phyloP scores from a whole-genome alignment of 1,140 invertebrate genomes.

The Ctenoplectra terminalis region DNA sequence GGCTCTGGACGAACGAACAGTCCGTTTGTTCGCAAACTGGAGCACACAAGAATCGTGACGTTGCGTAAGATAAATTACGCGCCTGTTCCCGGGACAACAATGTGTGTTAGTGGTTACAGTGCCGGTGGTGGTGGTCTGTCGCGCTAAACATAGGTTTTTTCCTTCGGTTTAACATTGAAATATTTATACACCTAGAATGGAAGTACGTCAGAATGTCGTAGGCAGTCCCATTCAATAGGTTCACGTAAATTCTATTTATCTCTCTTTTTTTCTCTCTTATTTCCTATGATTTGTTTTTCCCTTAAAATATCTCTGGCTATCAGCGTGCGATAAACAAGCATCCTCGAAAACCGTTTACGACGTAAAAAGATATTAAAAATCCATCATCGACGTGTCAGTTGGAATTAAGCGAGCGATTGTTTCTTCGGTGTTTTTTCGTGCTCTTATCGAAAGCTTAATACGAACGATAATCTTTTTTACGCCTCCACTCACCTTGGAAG shows the following conservation, averaged over 20 bases:
- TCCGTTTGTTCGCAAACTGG: slow-evolving; percentile 40
- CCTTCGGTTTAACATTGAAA: slow-evolving; percentile 22
- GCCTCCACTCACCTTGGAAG: slow-evolving; percentile 77
- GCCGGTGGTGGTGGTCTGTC: neutral
- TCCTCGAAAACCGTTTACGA: neutral
- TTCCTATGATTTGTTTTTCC: neutral
- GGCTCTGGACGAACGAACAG: slow-evolving; percentile 22
- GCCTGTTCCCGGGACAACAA: slow-evolving; percentile 21
- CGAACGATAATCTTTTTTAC: too few species aligned
- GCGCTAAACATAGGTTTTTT: slow-evolving; percentile 19
- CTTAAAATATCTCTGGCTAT: neutral
- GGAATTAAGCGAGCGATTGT: neutral
- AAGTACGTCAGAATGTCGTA: neutral
- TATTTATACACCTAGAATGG: slow-evolving; percentile 38
- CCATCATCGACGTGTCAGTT: too few species aligned
- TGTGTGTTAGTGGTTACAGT: neutral
- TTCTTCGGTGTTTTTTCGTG: neutral
- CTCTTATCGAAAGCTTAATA: neutral
- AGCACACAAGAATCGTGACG: slow-evolving; percentile 11
- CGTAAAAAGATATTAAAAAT: neutral
- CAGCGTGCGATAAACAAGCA: neutral
- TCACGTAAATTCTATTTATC: slow-evolving; percentile 18
- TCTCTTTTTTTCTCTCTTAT: neutral
- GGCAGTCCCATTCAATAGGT: neutral
- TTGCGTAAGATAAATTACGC: slow-evolving; percentile 52